Conservation (phyloP, 2,113 vertebrate species). For the Atrichornis clamosus region DNA sequence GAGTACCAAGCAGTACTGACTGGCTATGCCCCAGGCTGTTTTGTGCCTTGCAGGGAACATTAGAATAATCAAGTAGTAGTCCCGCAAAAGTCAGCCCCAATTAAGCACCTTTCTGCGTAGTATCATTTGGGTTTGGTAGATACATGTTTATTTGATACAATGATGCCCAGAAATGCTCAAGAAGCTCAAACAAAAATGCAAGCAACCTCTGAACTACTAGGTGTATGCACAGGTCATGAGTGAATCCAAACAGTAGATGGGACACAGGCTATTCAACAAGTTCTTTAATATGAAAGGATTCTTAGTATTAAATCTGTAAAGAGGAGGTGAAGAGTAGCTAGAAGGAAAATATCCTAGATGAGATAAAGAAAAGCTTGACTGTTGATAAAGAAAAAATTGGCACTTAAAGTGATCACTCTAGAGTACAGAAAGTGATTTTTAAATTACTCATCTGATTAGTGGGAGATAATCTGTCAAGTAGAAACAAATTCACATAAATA, state of each 20-base stretch:
- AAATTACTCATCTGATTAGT: constrained; percentile 47
- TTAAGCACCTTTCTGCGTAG: background rate
- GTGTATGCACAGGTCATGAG: background rate
- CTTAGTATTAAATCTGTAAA: constrained; percentile 7
- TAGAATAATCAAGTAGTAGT: background rate
- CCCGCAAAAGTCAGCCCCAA: background rate
- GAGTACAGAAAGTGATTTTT: constrained; percentile 23
- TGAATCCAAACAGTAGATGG: accelerated
- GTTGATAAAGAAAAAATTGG: background rate
- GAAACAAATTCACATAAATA: constrained; percentile 42
- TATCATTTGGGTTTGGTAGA: background rate
- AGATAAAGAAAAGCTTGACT: constrained; percentile 26
- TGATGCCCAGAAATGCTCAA: background rate
- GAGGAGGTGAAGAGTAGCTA: background rate
- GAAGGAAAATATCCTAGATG: constrained; percentile 2
- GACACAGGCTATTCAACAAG: background rate
- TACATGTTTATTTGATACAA: background rate
- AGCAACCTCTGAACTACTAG: background rate
- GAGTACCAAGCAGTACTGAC: background rate
- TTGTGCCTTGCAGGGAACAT: background rate
- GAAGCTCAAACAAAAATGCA: background rate
- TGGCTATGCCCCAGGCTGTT: background rate
- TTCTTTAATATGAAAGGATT: background rate
- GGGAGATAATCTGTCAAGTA: constrained; percentile 12
- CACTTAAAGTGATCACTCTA: background rate